These are phyloP conservation scores for Alviniconcha marisindica DNA, from an alignment of 1,140 invertebrate species.

Conservation along the genomic window DNA sequence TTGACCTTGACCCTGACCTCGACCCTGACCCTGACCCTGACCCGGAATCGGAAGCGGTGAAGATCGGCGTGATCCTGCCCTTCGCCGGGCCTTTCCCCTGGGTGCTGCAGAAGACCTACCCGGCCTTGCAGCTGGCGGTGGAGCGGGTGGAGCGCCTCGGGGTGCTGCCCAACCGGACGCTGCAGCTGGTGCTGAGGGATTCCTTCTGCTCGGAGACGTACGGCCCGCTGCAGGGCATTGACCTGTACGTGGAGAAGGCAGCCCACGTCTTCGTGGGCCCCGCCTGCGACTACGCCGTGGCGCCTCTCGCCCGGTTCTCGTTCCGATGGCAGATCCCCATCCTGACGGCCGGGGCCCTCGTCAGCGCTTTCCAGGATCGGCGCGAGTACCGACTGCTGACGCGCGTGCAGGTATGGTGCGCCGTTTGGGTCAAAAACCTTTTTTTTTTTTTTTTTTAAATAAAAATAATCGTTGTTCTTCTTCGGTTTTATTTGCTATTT, in stretches of 20 bases:
- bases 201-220: conserved; percentile 67
- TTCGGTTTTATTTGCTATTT: too few relatives aligned
- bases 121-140: conserved; percentile 64
- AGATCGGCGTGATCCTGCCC: conserved; percentile 54
- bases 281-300: conserved; percentile 93
- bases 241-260: conserved; percentile 61
- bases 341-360: conserved; percentile 89
- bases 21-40: neutral
- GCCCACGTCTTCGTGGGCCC: conserved; percentile 92
- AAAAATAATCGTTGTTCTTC: too few relatives aligned
- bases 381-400: conserved; percentile 63
- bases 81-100: conserved; percentile 47
- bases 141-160: conserved; percentile 47
- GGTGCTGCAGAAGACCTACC: conserved; percentile 53
- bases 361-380: conserved; percentile 83
- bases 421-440: conserved; percentile 38
- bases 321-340: conserved; percentile 91
- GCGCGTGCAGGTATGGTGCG: conserved; percentile 48
- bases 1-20: neutral
- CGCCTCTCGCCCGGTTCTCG: conserved; percentile 91
- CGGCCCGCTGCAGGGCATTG: conserved; percentile 66
- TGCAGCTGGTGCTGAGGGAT: conserved; percentile 55
- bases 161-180: conserved; percentile 48
- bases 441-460: too few relatives aligned
- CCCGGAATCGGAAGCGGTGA: conserved; percentile 11